phyloP scores from a whole-genome alignment of 2,797 vertebrate species.

The Gallinago solitaria region DNA sequence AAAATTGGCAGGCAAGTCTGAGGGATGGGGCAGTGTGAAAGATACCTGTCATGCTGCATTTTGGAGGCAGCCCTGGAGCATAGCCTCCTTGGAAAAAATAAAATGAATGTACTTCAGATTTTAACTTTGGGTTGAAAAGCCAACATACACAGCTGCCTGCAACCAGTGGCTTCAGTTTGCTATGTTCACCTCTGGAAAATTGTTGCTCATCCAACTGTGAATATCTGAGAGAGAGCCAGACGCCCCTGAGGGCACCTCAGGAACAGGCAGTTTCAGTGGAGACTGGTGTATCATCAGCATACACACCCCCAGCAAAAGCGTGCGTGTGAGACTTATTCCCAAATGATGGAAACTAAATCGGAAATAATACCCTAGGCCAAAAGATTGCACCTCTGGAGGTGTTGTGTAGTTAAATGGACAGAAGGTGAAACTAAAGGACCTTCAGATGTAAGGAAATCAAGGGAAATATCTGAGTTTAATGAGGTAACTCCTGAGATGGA shows the following conservation, averaged over 20 bases:
- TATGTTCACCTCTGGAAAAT: constrained; percentile 59
- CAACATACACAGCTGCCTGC: constrained; percentile 34
- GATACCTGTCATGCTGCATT: background rate
- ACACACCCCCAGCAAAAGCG: rapidly evolving
- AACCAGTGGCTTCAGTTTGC: constrained; percentile 35
- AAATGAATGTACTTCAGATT: constrained; percentile 23
- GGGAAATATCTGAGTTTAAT: background rate
- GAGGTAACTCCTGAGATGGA: background rate
- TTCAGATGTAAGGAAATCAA: background rate
- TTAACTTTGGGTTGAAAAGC: constrained; percentile 46
- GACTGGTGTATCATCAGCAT: background rate
- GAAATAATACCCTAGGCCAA: background rate
- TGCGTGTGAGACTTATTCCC: background rate
- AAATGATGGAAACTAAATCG: background rate
- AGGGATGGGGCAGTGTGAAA: background rate
- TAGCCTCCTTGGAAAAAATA: constrained; percentile 15
- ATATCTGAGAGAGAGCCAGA: constrained; percentile 35
- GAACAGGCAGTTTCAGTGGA: background rate
- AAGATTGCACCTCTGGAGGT: background rate
- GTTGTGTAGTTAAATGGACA: background rate
- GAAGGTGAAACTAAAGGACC: background rate
- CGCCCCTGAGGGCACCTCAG: background rate
- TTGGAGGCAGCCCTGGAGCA: background rate
- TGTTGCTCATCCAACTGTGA: constrained; percentile 57
- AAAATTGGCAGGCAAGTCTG: background rate